Conservation (phyloP, 1,140 invertebrate genomes). For the Adelges cooleyi region DNA sequence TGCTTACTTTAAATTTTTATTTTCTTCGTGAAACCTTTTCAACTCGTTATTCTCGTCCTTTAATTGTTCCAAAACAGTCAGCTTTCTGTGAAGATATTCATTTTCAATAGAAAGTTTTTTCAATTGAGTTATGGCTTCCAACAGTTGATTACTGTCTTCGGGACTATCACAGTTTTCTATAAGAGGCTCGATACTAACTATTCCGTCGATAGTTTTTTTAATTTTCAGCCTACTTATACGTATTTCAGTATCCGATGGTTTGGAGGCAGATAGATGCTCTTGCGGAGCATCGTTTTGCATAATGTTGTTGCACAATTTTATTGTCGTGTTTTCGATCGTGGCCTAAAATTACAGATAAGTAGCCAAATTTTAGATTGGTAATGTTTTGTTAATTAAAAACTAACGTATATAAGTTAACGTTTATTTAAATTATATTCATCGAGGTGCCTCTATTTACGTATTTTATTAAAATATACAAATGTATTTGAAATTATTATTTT, state of each 20-base stretch:
- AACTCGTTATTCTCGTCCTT: conserved; percentile 50
- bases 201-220: conserved; percentile 51
- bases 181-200: conserved; percentile 56
- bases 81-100: conserved; percentile 48
- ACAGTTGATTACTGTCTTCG: not conserved
- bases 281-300: not conserved
- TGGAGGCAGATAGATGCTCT: no score
- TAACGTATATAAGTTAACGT: no score
- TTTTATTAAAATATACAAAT: no score
- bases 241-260: conserved; percentile 14
- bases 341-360: not conserved
- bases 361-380: no score
- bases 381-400: no score
- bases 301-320: not conserved
- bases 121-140: conserved; percentile 1
- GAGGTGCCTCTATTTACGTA: no score
- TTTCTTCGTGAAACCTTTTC: conserved; percentile 50
- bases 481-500: no score
- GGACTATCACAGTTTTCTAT: not conserved
- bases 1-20: conserved; percentile 42
- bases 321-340: conserved; percentile 4
- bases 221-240: conserved; percentile 49
- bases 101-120: conserved; percentile 42
- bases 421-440: no score
- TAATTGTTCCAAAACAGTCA: conserved; percentile 48